Conservation (phyloP, 1,140 invertebrate species). For the Drosophila repletoides region DNA sequence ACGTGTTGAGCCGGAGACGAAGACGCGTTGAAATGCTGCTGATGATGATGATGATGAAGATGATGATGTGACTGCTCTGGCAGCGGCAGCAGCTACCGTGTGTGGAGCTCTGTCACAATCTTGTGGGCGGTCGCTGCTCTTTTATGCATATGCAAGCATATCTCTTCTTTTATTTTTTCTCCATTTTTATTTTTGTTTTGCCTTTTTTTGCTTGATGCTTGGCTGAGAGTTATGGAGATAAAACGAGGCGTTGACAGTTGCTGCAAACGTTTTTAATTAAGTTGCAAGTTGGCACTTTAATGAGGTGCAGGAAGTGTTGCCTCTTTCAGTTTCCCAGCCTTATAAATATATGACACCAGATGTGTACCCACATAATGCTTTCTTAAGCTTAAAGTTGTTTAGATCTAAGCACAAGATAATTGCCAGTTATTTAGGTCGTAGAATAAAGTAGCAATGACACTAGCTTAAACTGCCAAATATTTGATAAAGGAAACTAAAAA, state of each 20-base stretch:
- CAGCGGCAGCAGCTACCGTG: no score
- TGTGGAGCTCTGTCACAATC: conserved; percentile 34
- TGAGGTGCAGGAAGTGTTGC: conserved; percentile 66
- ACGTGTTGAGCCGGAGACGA: conserved; percentile 49
- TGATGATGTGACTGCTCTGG: no score
- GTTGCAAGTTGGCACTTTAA: conserved; percentile 71
- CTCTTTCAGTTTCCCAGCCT: conserved; percentile 16
- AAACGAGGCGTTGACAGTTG: conserved; percentile 72
- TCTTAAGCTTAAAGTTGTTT: background rate
- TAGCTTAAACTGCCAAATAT: background rate
- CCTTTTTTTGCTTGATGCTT: background rate
- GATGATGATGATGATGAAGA: no score
- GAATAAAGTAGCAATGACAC: conserved; percentile 1
- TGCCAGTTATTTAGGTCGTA: background rate
- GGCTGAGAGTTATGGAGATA: conserved; percentile 69
- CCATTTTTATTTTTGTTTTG: background rate
- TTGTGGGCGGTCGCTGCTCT: conserved; percentile 74
- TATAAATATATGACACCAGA: conserved; percentile 15
- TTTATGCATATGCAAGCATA: conserved; percentile 47
- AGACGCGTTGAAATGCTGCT: conserved; percentile 48
- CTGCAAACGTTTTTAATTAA: conserved; percentile 76
- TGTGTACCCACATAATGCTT: conserved; percentile 8
- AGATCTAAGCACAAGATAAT: conserved; percentile 5
- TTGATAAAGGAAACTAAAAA: no score
- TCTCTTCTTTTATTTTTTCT: conserved; percentile 35